A percentile compares a stretch with the other conserved stretches of the same genome.
Evolutionary conservation across 2,888 invertebrate species (phyloP).

Genomic region (Euzetes globulus): DNA sequence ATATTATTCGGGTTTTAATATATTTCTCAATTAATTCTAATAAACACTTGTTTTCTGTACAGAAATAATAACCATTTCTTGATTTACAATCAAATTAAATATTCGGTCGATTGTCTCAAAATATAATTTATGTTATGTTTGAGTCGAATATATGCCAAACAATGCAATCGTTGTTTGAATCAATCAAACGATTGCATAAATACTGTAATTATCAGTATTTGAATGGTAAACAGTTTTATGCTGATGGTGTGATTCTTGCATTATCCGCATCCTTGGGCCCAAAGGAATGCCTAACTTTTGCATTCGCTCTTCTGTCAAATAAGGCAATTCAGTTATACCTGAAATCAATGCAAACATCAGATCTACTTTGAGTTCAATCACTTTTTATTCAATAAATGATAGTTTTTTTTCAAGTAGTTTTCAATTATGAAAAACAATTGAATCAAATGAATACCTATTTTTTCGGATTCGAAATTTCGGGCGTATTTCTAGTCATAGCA

Average conservation of each 20-base stretch:
- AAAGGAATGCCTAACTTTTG: conserved; percentile 82
- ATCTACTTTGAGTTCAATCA: background rate
- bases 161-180: background rate
- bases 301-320: conserved; percentile 76
- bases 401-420: background rate
- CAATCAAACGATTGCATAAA: conserved; percentile 32
- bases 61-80: too few species aligned
- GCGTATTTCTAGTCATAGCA: conserved; percentile 68
- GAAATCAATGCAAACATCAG: conserved; percentile 54
- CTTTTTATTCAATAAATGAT: background rate
- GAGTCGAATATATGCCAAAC: background rate
- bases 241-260: conserved; percentile 64
- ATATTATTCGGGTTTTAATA: background rate
- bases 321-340: conserved; percentile 74
- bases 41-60: background rate
- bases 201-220: conserved; percentile 23
- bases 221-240: background rate
- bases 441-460: conserved; percentile 45
- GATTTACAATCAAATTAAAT: too few species aligned
- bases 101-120: too few species aligned
- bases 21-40: background rate
- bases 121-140: too few species aligned
- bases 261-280: conserved; percentile 75
- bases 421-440: background rate
- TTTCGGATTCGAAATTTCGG: conserved; percentile 69